A percentile compares a stretch with the other conserved stretches of the same genome.
Conservation (phyloP, 2,888 invertebrate genomes). For the Ecdyonurus torrentis region DNA sequence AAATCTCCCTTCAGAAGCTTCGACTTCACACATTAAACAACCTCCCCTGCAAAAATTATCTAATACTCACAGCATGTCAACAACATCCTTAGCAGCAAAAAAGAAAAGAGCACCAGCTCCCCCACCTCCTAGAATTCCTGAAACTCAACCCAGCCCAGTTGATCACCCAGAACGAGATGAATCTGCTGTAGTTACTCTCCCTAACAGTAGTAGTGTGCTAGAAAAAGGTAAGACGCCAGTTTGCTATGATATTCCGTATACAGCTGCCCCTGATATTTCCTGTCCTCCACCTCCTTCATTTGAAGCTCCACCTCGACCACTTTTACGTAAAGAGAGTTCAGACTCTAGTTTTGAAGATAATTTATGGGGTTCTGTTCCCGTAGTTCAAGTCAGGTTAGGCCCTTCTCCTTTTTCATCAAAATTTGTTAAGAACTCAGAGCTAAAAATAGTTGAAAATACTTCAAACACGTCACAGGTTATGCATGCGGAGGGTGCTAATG, state of each 20-base stretch:
- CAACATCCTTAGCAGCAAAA: conserved; percentile 27
- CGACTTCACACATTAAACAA: conserved; percentile 18
- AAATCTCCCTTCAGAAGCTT: conserved; percentile 21
- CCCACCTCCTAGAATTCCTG: conserved; percentile 27
- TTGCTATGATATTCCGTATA: neutral
- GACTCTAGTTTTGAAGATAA: neutral
- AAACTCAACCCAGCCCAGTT: neutral
- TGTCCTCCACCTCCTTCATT: neutral
- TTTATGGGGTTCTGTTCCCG: neutral
- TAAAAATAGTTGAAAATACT: no score
- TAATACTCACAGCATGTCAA: conserved; percentile 18
- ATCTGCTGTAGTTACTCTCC: neutral
- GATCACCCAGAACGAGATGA: neutral
- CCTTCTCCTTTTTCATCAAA: neutral
- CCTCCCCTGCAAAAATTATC: conserved; percentile 24
- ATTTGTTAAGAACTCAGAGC: no score
- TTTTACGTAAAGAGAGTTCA: neutral
- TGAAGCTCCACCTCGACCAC: neutral
- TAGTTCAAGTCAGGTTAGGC: neutral
- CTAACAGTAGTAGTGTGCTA: conserved; percentile 1
- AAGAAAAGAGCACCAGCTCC: conserved; percentile 39
- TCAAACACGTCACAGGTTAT: neutral
- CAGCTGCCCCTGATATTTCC: neutral
- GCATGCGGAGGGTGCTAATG: neutral
- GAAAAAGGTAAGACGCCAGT: neutral